A percentile compares a stretch with the other conserved stretches of the same genome.
Conservation (phyloP, 2,797 vertebrate genomes). For the Sus cebifrons region DNA sequence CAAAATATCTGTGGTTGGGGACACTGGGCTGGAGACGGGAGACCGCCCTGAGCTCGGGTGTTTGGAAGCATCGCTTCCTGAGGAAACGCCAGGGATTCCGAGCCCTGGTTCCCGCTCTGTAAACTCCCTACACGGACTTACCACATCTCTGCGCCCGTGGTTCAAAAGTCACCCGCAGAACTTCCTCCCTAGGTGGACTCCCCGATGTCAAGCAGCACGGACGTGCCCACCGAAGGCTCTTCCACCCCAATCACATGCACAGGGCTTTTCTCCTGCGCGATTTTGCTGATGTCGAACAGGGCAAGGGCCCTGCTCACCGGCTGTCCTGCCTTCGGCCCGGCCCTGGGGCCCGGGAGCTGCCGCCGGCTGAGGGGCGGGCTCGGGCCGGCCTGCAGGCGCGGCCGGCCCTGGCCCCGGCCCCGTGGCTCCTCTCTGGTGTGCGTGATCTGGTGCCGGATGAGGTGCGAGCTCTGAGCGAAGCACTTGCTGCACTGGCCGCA, state of each 20-base stretch:
- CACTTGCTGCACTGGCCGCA: slow-evolving; percentile 83
- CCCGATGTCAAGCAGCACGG: slow-evolving; percentile 44
- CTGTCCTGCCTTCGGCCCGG: not conserved
- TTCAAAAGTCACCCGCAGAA: not conserved
- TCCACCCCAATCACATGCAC: slow-evolving; percentile 76
- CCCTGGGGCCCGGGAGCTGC: not conserved
- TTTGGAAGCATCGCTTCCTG: not conserved
- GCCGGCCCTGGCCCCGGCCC: slow-evolving; percentile 59
- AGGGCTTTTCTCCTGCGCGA: slow-evolving; percentile 77
- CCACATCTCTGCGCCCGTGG: not conserved
- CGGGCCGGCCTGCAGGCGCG: slow-evolving; percentile 66
- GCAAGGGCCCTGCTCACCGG: slow-evolving; percentile 20
- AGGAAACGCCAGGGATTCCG: not conserved
- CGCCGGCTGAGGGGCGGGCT: not conserved
- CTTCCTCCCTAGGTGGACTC: slow-evolving; percentile 65
- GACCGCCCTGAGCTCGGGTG: not conserved
- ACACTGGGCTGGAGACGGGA: not conserved
- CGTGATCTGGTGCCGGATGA: slow-evolving; percentile 81
- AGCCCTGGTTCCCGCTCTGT: not conserved
- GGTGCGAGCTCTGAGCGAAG: slow-evolving; percentile 84
- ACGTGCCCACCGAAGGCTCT: not conserved
- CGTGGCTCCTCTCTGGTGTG: slow-evolving; percentile 78
- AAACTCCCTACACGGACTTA: not conserved
- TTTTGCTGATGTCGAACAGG: slow-evolving; percentile 78
- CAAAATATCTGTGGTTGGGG: too few species aligned